These are phyloP conservation scores for Pinna nobilis DNA, from an alignment of 1,140 invertebrate genomes.

Conservation along the genomic window DNA sequence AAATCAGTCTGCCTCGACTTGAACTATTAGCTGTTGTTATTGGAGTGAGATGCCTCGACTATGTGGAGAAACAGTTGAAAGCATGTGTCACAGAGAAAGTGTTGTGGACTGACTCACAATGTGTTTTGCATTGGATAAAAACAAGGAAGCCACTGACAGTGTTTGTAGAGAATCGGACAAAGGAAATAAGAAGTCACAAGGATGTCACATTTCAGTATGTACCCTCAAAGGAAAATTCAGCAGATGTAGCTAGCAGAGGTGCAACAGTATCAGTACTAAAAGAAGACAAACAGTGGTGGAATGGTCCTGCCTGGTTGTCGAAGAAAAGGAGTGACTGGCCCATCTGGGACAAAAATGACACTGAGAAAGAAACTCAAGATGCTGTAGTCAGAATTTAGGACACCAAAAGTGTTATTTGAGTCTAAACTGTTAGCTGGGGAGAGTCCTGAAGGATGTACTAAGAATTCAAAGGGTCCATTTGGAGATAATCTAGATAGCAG, in stretches of 20 bases:
- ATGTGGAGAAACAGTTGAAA: constrained; percentile 7
- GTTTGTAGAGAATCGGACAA: constrained; percentile 10
- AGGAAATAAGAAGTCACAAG: not conserved
- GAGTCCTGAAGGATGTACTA: too few species aligned
- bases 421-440: too few species aligned
- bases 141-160: constrained; percentile 7
- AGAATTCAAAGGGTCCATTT: too few species aligned
- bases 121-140: constrained; percentile 21
- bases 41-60: constrained; percentile 9
- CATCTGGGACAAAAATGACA: too few species aligned
- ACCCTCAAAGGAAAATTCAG: constrained; percentile 26
- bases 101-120: constrained; percentile 11
- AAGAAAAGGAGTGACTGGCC: constrained; percentile 1
- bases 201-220: constrained; percentile 20
- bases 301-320: constrained; percentile 17
- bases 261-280: not conserved
- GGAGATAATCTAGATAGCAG: too few species aligned
- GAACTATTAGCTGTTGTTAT: constrained; percentile 17
- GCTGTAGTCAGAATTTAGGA: too few species aligned
- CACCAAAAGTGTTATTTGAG: too few species aligned
- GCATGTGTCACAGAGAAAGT: not conserved
- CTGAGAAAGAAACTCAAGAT: too few species aligned
- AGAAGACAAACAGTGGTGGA: constrained; percentile 22
- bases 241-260: constrained; percentile 24
- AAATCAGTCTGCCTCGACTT: constrained; percentile 2